Percentiles rank a stretch among this genome's conserved stretches.
Evolutionary conservation across 2,113 vertebrate genomes (phyloP).

Genomic region (Guaruba guarouba): DNA sequence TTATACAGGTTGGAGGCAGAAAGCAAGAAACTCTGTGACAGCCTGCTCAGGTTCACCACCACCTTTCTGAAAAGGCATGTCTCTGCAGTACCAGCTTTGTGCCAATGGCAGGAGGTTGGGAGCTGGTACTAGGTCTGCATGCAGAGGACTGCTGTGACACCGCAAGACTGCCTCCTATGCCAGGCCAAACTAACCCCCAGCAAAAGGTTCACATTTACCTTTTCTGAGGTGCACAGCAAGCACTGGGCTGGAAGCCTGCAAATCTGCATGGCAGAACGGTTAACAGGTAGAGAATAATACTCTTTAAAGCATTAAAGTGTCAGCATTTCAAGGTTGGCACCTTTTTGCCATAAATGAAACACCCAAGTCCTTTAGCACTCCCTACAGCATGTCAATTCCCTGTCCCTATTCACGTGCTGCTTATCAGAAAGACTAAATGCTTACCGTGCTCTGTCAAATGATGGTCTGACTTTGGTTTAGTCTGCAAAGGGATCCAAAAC

Average conservation of each 20-base stretch:
- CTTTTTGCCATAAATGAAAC: neutral
- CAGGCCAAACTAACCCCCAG: neutral
- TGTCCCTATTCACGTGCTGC: neutral
- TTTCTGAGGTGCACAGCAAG: neutral
- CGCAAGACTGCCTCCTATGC: neutral
- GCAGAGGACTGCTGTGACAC: neutral
- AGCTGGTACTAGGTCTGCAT: neutral
- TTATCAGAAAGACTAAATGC: slow-evolving; percentile 10
- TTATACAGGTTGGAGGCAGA: neutral
- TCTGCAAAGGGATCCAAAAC: slow-evolving; percentile 81
- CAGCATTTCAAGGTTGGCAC: neutral
- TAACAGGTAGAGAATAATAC: neutral
- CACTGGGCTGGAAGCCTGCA: neutral
- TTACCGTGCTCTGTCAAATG: slow-evolving; percentile 60
- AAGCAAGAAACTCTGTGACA: neutral
- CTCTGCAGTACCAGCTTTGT: neutral
- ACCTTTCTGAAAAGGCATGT: neutral
- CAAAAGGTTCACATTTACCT: neutral
- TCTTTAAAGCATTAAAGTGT: neutral
- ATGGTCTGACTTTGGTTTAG: slow-evolving; percentile 69
- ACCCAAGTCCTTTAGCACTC: neutral
- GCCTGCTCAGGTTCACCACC: neutral
- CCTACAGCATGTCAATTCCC: neutral
- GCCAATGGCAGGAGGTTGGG: fast-evolving
- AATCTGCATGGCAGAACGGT: neutral